Base-by-base conservation (phyloP, 2,888 invertebrate species). In the Acronicta leporina region DNA sequence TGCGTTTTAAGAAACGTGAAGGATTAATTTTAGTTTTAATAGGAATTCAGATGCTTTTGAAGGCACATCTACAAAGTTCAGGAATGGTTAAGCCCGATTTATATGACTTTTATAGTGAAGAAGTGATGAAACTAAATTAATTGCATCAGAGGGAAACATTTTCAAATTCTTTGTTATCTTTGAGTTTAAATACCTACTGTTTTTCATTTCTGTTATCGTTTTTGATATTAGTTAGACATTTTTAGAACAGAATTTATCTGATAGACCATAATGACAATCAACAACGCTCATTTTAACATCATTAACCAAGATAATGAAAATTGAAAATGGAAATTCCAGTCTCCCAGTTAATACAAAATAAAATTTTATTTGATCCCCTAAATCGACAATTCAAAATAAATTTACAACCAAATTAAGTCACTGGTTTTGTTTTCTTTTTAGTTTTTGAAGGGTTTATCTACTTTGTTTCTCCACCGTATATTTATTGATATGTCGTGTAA, bases 401-500 rank as follows among this genome's bases (percentile, higher is more conserved):
- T 61, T 59, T 49, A 68, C 59, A 60, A 50, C 58, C 52, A 75
- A 64, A 75, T 78, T 56, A 61, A 73, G 50, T 65, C 59, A 63
- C 25, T 10, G 27, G 46, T 57, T 69, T 75, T 73, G 67, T 74
- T 79, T 69, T 61, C 61, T 55, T 76, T 69, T 68, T 62, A 47
- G 40, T 55, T 63, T 69, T 35, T 48, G 74, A 76, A 66, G 73
- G 64, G 69, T 80, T 77, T 80, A 70, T 80, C 67, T 78, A 86
- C 82, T 85, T 88, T 88, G 86, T 89, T 90, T 87, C 81, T 76
- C 73, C 83, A 83, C 75, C 74, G 81, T 82, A 88, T 90, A 91
- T 92, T 92, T 92, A 93, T 92, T 89, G 89, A 86, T 88, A 90
- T 89, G 81, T 87, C 87, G 84, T 87, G 86, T 87, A 83, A 81